Conservation (phyloP, 2,888 invertebrate genomes). For the Coleophora deauratella region DNA sequence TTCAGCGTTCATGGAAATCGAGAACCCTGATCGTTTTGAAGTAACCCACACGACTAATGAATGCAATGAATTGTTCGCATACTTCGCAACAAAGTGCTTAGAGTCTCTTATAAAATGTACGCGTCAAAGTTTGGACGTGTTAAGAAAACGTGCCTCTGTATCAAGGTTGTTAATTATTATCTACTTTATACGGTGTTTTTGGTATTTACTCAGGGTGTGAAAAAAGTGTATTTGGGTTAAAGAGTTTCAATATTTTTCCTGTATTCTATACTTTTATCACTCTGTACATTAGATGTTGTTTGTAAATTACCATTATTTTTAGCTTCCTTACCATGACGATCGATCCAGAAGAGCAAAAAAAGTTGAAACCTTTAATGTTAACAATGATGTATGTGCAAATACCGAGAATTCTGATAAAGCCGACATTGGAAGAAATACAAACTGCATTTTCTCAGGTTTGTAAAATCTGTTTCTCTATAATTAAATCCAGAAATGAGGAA, state of each 20-base stretch:
- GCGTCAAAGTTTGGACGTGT: conserved; percentile 79
- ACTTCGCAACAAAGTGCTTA: conserved; percentile 83
- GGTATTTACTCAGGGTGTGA: no score
- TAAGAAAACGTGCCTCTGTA: conserved; percentile 76
- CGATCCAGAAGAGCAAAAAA: conserved; percentile 61
- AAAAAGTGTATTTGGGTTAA: no score
- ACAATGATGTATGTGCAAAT: conserved; percentile 78
- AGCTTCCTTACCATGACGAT: conserved; percentile 67
- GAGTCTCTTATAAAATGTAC: conserved; percentile 84
- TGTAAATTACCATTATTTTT: conserved; percentile 14
- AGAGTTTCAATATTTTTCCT: no score
- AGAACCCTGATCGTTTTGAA: conserved; percentile 75
- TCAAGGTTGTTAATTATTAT: conserved; percentile 39
- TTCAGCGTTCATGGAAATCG: conserved; percentile 77
- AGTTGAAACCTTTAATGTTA: conserved; percentile 72
- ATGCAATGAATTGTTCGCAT: conserved; percentile 86
- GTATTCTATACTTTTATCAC: no score
- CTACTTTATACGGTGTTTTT: no score
- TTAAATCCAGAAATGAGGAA: no score
- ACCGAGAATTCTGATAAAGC: conserved; percentile 76
- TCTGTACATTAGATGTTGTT: no score
- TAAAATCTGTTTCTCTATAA: background rate
- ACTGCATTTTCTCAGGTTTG: conserved; percentile 75
- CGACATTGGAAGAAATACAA: conserved; percentile 82
- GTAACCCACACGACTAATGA: conserved; percentile 77